These are phyloP conservation scores for Sternarchorhynchus goeldii DNA, from an alignment of 2,797 vertebrate genomes.

Conservation along the genomic window DNA sequence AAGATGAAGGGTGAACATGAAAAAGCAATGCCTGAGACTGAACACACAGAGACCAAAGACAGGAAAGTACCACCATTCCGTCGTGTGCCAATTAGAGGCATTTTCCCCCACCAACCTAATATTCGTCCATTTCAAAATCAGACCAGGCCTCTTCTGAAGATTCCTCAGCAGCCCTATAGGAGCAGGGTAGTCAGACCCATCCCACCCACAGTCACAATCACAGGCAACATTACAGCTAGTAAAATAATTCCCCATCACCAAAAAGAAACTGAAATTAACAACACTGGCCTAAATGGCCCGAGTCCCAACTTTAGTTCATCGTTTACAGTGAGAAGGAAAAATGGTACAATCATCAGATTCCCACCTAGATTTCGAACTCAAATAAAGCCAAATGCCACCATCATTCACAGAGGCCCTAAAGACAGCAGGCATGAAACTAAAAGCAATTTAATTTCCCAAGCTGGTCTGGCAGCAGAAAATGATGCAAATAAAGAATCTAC, in stretches of 20 bases:
- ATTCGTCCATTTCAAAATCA: constrained; percentile 57
- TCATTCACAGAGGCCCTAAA: constrained; percentile 26
- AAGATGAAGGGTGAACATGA: neutral
- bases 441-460: neutral
- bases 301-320: constrained; percentile 43
- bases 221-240: constrained; percentile 13
- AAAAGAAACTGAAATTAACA: constrained; percentile 8
- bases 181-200: constrained; percentile 41
- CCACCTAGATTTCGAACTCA: constrained; percentile 27
- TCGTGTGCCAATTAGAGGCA: constrained; percentile 34
- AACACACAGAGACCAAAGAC: constrained; percentile 35
- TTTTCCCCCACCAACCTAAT: neutral
- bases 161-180: constrained; percentile 50
- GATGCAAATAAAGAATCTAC: neutral
- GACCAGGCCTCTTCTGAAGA: constrained; percentile 51
- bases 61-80: constrained; percentile 21
- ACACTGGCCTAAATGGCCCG: constrained; percentile 22
- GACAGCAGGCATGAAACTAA: constrained; percentile 4
- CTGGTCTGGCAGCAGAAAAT: no score
- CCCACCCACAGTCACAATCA: constrained; percentile 44
- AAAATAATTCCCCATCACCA: constrained; percentile 6
- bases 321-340: neutral
- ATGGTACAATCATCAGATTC: neutral
- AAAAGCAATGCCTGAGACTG: neutral
- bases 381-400: constrained; percentile 15